Evolutionary conservation across 2,888 invertebrate species (phyloP), one percentile per base, ranked within the genome.

Genomic region (Chironomus tentans): DNA sequence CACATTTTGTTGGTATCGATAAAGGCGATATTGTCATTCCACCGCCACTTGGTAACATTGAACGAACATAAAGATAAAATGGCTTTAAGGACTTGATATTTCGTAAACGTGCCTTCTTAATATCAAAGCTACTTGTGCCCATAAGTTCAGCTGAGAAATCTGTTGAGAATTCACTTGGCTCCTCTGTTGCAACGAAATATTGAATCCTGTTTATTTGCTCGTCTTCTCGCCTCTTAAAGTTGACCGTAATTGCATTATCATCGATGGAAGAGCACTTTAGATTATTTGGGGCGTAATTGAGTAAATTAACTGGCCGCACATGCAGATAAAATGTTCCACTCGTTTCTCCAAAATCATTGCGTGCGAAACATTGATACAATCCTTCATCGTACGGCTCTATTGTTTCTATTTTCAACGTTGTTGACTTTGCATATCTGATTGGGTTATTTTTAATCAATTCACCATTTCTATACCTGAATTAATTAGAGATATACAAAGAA

Each of bases 371-470:
- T 78, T 84, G 84, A 80, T 84, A 84, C 21, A 65, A 7, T 10
- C 84, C 84, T 77, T 81, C 82, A 78, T 84, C 83, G 65, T 81
- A 81, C 3, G 82, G 80, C 78, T 84, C 84, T 47, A 83, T 82
- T 0, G 84, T 83, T 76, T 82, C 81, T 28, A 84, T 81, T 18
- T 80, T 80, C 77, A 84, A 78, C 77, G 81, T 80, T 68, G 82
- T 82, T 75, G 81, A 80, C 76, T 79, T 81, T 38, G 83, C 81
- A 72, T 81, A 81, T 38, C 81, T 81, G 0, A 83, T 81, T 69
- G 80, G 82, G 77, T 80, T 81, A 78, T 82, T 83, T 76, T 82
- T 71, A 46, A 84, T 77, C n/a, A 76, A 78, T 38, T 78, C 80
- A 0, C 83, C 84, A 79, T 84, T 83, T 70, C 81, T 82, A 77